Evolutionary conservation across 2,797 vertebrate genomes (phyloP), one percentile per base, ranked within the genome.

Genomic region (Lutjanus argentimaculatus): DNA sequence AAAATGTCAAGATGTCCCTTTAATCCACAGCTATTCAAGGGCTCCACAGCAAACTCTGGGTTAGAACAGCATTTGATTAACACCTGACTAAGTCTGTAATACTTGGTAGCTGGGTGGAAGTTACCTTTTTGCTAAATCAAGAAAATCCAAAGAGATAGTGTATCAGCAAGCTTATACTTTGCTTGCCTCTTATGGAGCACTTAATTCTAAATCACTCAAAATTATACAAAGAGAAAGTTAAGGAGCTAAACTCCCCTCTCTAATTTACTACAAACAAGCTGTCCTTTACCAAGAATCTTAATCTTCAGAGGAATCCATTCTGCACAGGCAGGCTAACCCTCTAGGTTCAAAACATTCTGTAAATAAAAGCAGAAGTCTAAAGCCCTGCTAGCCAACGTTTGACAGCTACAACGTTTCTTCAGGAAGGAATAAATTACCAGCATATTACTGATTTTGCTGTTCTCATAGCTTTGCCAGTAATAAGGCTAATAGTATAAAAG

Each of bases 21-120:
- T 71, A 81, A 68, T 79, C 66, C 53, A 45, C 51, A 85, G 80
- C 77, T 71, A 30, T 84, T 70, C 73, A 69, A 79, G 21, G 52
- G 78, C 72, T 77, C 59, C 48, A 22, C 72, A 74, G 90, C 85
- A 89, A 86, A 85, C 72, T 90, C 86, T 91, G 91, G 90, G 88
- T 93, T 89, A 92, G 88, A 90, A 46, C 72, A 58, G 74, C 11
- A 0, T 51, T 69, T 25, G 2, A 72, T 42, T 42, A 36, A 83
- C 82, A 79, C 45, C 58, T 42, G 53, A 72, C 15, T n/a, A 11
- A 70, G 40, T 67, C 69, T 70, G 17, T 51, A 63, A 21, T 36
- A 51, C 45, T 43, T 42, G 45, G 61, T 22, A 76, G 59, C 53
- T 46, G 21, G 30, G 48, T 63, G 21, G 30, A 77, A 16, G 40